These are phyloP conservation scores for Trichosurus vulpecula DNA, from an alignment of 2,797 vertebrate genomes.

Conservation along the genomic window DNA sequence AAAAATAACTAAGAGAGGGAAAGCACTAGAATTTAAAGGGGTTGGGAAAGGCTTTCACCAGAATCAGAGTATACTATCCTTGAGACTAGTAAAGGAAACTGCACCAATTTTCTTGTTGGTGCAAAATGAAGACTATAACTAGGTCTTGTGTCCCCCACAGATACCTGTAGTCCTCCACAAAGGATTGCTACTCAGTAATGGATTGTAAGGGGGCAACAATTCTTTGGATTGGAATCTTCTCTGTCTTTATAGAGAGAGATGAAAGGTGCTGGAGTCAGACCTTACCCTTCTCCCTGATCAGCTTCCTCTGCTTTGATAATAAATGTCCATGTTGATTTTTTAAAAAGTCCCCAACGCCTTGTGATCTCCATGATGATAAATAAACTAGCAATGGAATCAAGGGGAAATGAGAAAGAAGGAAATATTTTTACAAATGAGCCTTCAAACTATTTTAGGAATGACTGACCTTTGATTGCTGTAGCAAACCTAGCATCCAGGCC, in stretches of 20 bases:
- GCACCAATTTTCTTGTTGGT: background rate
- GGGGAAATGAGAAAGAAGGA: background rate
- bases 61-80: background rate
- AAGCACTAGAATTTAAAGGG: background rate
- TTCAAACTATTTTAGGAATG: background rate
- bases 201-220: background rate
- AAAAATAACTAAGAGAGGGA: background rate
- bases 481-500: background rate
- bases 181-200: background rate
- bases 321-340: background rate
- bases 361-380: background rate
- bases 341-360: no score
- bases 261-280: background rate
- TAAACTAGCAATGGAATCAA: background rate
- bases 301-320: background rate
- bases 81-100: background rate
- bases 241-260: background rate
- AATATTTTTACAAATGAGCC: background rate
- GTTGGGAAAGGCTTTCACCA: background rate
- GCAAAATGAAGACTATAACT: background rate
- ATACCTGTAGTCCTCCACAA: background rate
- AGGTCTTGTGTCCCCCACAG: background rate
- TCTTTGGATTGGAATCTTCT: background rate
- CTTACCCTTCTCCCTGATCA: background rate
- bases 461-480: background rate